Evolutionary conservation across 1,140 invertebrate species (phyloP), one percentile per base, ranked within the genome.

Genomic region (Bombus sylvicola): DNA sequence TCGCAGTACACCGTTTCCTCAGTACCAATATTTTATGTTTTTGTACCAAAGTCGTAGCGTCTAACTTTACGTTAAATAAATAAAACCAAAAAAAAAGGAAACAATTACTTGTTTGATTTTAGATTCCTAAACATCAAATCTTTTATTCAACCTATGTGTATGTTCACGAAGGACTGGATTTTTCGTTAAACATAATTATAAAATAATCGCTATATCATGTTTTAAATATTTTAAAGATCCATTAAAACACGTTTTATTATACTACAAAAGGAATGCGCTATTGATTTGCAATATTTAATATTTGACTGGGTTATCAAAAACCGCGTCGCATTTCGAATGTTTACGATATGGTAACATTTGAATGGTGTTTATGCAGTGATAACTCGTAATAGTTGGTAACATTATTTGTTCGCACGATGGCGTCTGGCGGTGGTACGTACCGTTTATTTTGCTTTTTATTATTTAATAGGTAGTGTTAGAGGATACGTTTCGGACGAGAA

Each of bases 1-100:
- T 89, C 87, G 84, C 89, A 88, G 74, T 88, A 90, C 89, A 92
- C 90, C 87, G 90, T 91, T 88, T 92, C 90, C 91, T 92, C 89
- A 92, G 90, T 91, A 91, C 92, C 92, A 92, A 91, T 92, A 90
- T 90, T 93, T 93, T 94, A 94, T 93, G 94, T 94, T 94, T 94
- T 94, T 94, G 92, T 94, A 94, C 94, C 94, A 94, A 94, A 94
- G 94, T 94, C 94, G 93, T 94, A 94, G 91, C 92, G 86, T 94
- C 93, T 94, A 94, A 94, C 91, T 94, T 94, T 92, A 93, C 91
- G 94, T 94, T 94, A 86, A 94, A 94, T 94, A 94, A 94, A 94
- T 91, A 94, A 93, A 93, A 89, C 83, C 72, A 86, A 88, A 91
- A 92, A 92, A 68, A 68, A 15, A 31, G 47, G 47, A 85, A 34